A percentile compares a stretch with the other conserved stretches of the same genome.
Evolutionary conservation across 2,888 invertebrate genomes (phyloP).

Genomic region (Dryadula phaetusa): DNA sequence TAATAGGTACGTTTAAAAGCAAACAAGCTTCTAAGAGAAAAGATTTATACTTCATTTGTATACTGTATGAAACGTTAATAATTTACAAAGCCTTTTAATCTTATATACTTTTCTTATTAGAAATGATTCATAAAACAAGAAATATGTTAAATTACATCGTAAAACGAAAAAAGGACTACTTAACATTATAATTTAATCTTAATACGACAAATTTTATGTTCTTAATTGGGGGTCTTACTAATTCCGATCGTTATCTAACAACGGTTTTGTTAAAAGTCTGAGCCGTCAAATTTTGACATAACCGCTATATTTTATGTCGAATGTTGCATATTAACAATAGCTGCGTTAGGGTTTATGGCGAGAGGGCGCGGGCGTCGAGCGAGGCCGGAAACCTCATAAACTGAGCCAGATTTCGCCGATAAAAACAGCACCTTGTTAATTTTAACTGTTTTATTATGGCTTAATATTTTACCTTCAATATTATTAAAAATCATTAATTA

Average conservation of each 20-base stretch:
- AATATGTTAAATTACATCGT: conserved; percentile 21
- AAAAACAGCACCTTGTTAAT: conserved; percentile 80
- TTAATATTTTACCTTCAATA: conserved; percentile 66
- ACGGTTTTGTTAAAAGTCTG: conserved; percentile 42
- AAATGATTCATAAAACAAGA: neutral
- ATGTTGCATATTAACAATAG: conserved; percentile 59
- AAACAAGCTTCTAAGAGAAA: too few relatives aligned
- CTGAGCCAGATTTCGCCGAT: conserved; percentile 75
- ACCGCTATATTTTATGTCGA: conserved; percentile 67
- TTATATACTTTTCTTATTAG: neutral
- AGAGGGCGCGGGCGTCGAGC: conserved; percentile 56
- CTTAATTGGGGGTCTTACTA: conserved; percentile 35
- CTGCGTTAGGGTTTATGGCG: conserved; percentile 66
- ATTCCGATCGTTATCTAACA: conserved; percentile 44
- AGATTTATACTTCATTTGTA: too few relatives aligned
- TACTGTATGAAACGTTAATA: too few relatives aligned
- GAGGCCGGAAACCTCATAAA: conserved; percentile 76
- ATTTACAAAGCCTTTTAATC: too few relatives aligned
- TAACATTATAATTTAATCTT: conserved; percentile 19
- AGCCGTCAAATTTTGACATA: conserved; percentile 61
- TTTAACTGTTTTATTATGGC: conserved; percentile 77
- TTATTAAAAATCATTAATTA: conserved; percentile 52
- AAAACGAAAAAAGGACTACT: neutral
- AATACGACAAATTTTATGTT: conserved; percentile 39
- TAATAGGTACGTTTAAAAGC: too few relatives aligned